A percentile compares a stretch with the other conserved stretches of the same genome.
phyloP scores from a whole-genome alignment of 1,140 invertebrate species.

The Brachionus rubens region DNA sequence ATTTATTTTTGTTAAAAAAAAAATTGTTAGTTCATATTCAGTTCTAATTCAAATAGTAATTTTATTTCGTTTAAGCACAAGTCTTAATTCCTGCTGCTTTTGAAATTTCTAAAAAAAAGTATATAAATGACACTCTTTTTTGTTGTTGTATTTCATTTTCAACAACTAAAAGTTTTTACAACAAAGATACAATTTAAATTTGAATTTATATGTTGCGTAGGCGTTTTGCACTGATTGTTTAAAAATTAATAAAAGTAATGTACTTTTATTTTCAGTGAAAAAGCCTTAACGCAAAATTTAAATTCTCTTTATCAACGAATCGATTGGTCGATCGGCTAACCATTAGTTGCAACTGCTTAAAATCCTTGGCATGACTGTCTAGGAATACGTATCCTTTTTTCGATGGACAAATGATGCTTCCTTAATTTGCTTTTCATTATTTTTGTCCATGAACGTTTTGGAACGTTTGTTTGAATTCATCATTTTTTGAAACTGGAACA shows the following conservation, averaged over 20 bases:
- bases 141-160: background rate
- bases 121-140: background rate
- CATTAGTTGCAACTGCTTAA: too few species aligned
- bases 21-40: background rate
- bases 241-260: background rate
- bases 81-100: slow-evolving; percentile 3
- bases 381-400: too few species aligned
- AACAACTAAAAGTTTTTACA: background rate
- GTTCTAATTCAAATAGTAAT: slow-evolving; percentile 7
- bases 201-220: slow-evolving; percentile 37
- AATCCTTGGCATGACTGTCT: too few species aligned
- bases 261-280: slow-evolving; percentile 6
- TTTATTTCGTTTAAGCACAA: slow-evolving; percentile 6
- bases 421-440: too few species aligned
- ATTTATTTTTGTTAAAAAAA: background rate
- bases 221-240: slow-evolving; percentile 35
- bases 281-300: slow-evolving; percentile 36
- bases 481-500: too few species aligned
- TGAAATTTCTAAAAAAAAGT: background rate
- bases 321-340: too few species aligned
- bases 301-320: slow-evolving; percentile 25
- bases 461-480: too few species aligned
- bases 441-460: too few species aligned
- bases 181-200: background rate
- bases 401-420: too few species aligned